Percentiles rank a stretch among this genome's conserved stretches.
Conservation (phyloP, 2,113 vertebrate genomes). For the Corythaeola cristata region DNA sequence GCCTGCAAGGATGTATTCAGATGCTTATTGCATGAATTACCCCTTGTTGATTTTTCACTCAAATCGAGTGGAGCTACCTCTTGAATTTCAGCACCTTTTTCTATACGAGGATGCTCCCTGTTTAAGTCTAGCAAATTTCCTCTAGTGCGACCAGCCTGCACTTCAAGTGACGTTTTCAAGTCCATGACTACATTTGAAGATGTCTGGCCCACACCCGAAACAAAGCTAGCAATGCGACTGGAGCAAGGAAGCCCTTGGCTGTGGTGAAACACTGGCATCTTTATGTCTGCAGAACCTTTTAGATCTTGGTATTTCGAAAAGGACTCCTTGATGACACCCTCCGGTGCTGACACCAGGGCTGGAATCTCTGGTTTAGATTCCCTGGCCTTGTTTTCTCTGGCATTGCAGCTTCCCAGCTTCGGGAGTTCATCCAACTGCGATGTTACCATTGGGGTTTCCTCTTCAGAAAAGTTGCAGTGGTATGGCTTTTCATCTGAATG, state of each 20-base stretch:
- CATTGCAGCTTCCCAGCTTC: background rate
- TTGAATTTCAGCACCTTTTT: constrained; percentile 20
- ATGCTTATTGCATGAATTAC: constrained; percentile 56
- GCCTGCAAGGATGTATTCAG: constrained; percentile 70
- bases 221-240: background rate
- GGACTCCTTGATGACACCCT: constrained; percentile 44
- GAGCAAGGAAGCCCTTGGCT: constrained; percentile 62
- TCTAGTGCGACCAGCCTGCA: constrained; percentile 12
- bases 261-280: constrained; percentile 75
- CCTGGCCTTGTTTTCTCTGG: constrained; percentile 3
- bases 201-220: background rate
- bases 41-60: constrained; percentile 74
- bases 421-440: constrained; percentile 72
- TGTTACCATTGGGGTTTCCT: constrained; percentile 57
- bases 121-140: constrained; percentile 39
- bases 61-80: constrained; percentile 75
- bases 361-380: constrained; percentile 44
- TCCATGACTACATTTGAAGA: constrained; percentile 8
- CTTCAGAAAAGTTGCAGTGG: constrained; percentile 76
- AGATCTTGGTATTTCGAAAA: constrained; percentile 71
- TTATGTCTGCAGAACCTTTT: constrained; percentile 72
- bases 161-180: constrained; percentile 5
- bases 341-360: constrained; percentile 2
- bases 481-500: constrained; percentile 83
- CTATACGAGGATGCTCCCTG: constrained; percentile 23